Percentiles rank a stretch among this genome's conserved stretches.
These are phyloP conservation scores for Drosophila pachea DNA, from an alignment of 1,140 invertebrate genomes.

Conservation along the genomic window DNA sequence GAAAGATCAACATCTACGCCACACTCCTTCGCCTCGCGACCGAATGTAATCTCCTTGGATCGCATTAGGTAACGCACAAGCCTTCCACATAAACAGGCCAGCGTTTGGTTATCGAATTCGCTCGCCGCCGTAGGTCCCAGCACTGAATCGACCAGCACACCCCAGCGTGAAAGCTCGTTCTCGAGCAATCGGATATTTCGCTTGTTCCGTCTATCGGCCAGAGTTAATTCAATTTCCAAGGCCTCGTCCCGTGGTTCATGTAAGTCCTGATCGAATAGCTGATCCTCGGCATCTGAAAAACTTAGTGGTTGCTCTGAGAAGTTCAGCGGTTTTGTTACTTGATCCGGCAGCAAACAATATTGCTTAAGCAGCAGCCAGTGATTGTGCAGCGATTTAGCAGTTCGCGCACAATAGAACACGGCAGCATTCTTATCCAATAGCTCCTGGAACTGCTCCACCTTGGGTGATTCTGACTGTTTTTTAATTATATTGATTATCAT, in stretches of 20 bases:
- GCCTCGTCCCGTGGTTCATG: slow-evolving; percentile 88
- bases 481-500: not conserved
- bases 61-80: slow-evolving; percentile 96
- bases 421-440: slow-evolving; percentile 91
- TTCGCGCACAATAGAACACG: slow-evolving; percentile 92
- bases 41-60: slow-evolving; percentile 96
- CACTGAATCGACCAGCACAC: slow-evolving; percentile 95
- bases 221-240: slow-evolving; percentile 83
- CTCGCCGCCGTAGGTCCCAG: slow-evolving; percentile 87
- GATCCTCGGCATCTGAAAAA: slow-evolving; percentile 96
- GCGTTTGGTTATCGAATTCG: slow-evolving; percentile 94
- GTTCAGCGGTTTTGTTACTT: slow-evolving; percentile 84
- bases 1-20: slow-evolving; percentile 96
- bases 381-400: slow-evolving; percentile 89
- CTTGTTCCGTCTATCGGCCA: slow-evolving; percentile 83
- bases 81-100: slow-evolving; percentile 94
- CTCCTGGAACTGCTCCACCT: slow-evolving; percentile 90
- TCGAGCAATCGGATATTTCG: slow-evolving; percentile 93
- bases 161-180: slow-evolving; percentile 93
- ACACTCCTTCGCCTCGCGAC: slow-evolving; percentile 92
- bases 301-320: slow-evolving; percentile 84
- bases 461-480: slow-evolving; percentile 80
- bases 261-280: slow-evolving; percentile 90
- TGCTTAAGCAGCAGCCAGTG: slow-evolving; percentile 97
- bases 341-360: slow-evolving; percentile 94